Base-by-base conservation (phyloP, 2,888 invertebrate genomes). In the Dynastes hyllus region DNA sequence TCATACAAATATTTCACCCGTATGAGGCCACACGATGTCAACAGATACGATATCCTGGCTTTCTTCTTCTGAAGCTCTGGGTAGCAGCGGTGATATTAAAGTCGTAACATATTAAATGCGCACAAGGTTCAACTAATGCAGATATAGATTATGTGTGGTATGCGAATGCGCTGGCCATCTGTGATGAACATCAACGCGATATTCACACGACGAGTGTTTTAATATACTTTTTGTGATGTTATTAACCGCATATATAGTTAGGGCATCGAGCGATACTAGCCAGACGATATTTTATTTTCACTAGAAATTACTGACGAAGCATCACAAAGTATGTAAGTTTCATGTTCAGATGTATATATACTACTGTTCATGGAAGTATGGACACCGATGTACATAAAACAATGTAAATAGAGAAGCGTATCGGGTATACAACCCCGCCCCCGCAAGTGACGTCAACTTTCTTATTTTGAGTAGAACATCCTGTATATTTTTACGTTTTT, bases 91-190 rank as follows among this genome's bases (percentile, higher is more conserved):
- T 2, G 50, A 16, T 58, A 53, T 58, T 9, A 22, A 58, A 58
- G 16, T 58, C 55, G 22, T 45, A 58, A 58, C 16, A 58, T 22
- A 22, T 58, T 9, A 58, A 58, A 58, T 22, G 22, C 27, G 8
- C 5, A 53, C n/a, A 53, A 53, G n/a, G 53, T n/a, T 6, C n/a
- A 40, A 61, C 11, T 22, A 58, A 58, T 58, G n/a, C 9, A 22
- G 29, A 58, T 61, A 37, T 73, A 16, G 61, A 37, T 73, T 16
- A 0, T 58, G 5, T 45, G 40, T 22, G 4, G 73, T n/a, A 45
- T 61, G 22, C 50, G 27, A 75, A 22, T 40, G 45, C 61, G 61
- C 61, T 61, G 50, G 73, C 73, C 73, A 75, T 75, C 73, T 75
- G 73, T 22, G 63, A 13, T 73, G 5, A 45, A 29, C 16, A 61